Evolutionary conservation across 2,888 invertebrate species (phyloP), one percentile per base, ranked within the genome.

Genomic region (Hipparchia semele): DNA sequence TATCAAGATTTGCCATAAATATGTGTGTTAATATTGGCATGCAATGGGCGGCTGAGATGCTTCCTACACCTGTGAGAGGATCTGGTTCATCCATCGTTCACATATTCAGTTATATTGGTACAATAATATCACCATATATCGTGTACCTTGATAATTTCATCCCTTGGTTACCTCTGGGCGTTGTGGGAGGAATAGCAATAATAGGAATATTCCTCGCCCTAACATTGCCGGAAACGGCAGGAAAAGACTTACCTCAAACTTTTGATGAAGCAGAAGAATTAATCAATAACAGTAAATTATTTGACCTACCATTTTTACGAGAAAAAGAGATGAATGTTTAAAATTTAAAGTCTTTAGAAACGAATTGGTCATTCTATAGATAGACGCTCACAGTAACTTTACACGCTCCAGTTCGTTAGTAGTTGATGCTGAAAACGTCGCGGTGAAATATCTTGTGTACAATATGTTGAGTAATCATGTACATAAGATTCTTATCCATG

Each of bases 221-320:
- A 3, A 76, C 81, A 10, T 77, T 92, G 54, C 91, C 92, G 0
- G 92, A 92, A 77, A 92, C 92, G 2, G 87, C 89, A 0, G 80
- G 79, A 2, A 87, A 82, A 75, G 87, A 89, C 70, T 85, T 92
- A 85, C 92, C 92, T 0, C 89, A 91, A 73, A 87, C 90, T 0
- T 91, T 91, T 78, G 87, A 89, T 8, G 90, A 89, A 56, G 86
- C 91, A 1, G 91, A 91, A 74, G 75, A 79, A 5, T 73, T 92
- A 56, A 80, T 86, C 0, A 83, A 67, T 58, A 83, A 79, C 45
- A 84, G 84, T 64, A 83, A 80, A 12, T 80, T 88, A 49, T 87
- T 87, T 76, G 87, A 87, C 49, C 75, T 90, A 23, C 88, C 88
- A n/a, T 86, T 78, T 80, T 76, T 85, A 62, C 79, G 77, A 72